Evolutionary conservation across 2,113 vertebrate genomes (phyloP), one percentile per base, ranked within the genome.

Genomic region (Hiodon tergisus): DNA sequence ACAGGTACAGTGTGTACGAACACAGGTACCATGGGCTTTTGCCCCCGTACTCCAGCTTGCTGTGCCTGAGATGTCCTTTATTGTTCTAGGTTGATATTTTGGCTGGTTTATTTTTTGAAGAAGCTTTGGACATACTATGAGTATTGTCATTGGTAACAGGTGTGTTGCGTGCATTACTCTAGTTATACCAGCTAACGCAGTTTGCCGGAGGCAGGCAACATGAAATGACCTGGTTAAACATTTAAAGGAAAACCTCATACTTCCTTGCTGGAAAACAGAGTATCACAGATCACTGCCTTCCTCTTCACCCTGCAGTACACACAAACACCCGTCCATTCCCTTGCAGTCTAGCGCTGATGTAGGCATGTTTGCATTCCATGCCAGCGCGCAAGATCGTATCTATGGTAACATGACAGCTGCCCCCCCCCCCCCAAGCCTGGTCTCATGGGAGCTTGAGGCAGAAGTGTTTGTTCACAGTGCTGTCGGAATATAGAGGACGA

Each of bases 1-100:
- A 0, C 96, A 98, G 93, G 97, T 98, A 88, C 53, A 9, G 6
- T 4, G 14, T 5, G 47, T 50, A 3, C 2, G 9, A 50, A 13
- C 8, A 7, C 13, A 10, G 3, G 47, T 48, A 10, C n/a, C 9
- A 11, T 4, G 9, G 58, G 9, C 58, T 11, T 59, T 59, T 59
- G 58, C 14, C 58, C 7, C 31, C 31, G 31, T 31, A 31, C 31
- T 31, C 31, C 31, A 31, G 31, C 31, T 1, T 31, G 31, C 31
- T 31, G 31, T 31, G 31, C 31, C 31, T 31, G 31, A 31, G 31
- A 31, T 31, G 31, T 31, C 31, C 31, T 31, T 31, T 31, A 31
- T 2, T 14, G 7, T 61, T 14, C 59, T 61, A 3, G 13, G 14
- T 14, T 4, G 2, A 5, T 13, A 14, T 11, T 5, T 16, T 53